Percentiles rank a stretch among this genome's conserved stretches.
These are phyloP conservation scores for Drosophila quinaria DNA, from an alignment of 2,888 invertebrate genomes.

Conservation along the genomic window DNA sequence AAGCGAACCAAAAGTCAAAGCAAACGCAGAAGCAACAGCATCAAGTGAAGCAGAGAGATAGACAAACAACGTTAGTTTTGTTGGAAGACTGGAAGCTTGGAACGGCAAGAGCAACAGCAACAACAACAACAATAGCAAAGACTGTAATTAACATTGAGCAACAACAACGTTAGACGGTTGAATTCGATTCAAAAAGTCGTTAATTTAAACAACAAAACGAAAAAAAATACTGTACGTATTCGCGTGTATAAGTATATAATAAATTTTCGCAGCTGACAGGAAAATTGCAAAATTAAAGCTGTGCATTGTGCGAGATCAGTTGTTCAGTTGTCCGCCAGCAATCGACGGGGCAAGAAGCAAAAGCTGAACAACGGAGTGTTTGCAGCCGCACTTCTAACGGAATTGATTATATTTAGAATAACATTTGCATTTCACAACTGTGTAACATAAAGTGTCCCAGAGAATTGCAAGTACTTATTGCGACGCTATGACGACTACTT, in stretches of 20 bases:
- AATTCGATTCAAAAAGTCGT: slow-evolving; percentile 27
- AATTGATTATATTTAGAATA: slow-evolving; percentile 32
- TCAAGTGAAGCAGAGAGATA: slow-evolving; percentile 8
- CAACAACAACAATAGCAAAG: slow-evolving; percentile 3
- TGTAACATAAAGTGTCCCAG: not conserved
- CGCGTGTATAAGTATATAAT: not conserved
- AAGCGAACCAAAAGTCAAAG: slow-evolving; percentile 27
- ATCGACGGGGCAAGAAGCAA: slow-evolving; percentile 33
- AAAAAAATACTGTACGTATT: not conserved
- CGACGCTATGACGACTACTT: slow-evolving; percentile 67
- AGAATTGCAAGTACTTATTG: slow-evolving; percentile 3
- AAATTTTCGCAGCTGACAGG: slow-evolving; percentile 30
- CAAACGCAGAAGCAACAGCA: slow-evolving; percentile 6
- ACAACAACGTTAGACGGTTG: slow-evolving; percentile 9
- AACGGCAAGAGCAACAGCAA: not conserved
- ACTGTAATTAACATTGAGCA: slow-evolving; percentile 41
- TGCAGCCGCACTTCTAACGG: slow-evolving; percentile 6
- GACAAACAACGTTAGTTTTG: slow-evolving; percentile 15
- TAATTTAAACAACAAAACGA: slow-evolving; percentile 35
- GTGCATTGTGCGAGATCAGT: slow-evolving; percentile 43
- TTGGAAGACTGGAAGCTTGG: slow-evolving; percentile 5
- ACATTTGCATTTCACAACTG: slow-evolving; percentile 1
- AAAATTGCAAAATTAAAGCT: slow-evolving; percentile 42
- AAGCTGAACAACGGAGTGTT: slow-evolving; percentile 22
- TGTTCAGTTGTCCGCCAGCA: slow-evolving; percentile 18